Percentiles rank a stretch among this genome's conserved stretches.
Conservation (phyloP, 2,113 vertebrate species). For the Tretioscincus oriximinensis region DNA sequence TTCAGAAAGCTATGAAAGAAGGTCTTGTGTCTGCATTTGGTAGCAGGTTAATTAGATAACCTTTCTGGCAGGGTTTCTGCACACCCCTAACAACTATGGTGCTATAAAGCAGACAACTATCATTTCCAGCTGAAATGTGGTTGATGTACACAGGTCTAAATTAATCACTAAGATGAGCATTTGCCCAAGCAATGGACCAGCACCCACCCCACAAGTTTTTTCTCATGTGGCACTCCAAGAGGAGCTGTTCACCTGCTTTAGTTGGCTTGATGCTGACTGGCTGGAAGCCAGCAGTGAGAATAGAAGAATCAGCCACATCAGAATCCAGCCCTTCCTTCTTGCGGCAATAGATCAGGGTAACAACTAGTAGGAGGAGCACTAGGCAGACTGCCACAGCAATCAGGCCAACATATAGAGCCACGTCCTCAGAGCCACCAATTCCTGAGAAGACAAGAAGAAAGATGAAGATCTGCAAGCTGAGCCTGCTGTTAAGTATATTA, state of each 20-base stretch:
- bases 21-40: background rate
- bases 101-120: background rate
- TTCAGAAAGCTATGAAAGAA: background rate
- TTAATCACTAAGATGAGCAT: background rate
- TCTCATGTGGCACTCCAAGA: background rate
- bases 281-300: slow-evolving; percentile 97
- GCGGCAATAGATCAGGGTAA: slow-evolving; percentile 89
- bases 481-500: no score
- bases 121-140: background rate
- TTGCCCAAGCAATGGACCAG: background rate
- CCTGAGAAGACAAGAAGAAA: slow-evolving; percentile 65
- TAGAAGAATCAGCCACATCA: slow-evolving; percentile 95
- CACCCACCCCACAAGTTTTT: background rate
- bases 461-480: background rate
- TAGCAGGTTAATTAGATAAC: background rate
- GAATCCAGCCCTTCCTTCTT: slow-evolving; percentile 94
- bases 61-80: background rate
- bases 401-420: slow-evolving; percentile 94
- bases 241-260: slow-evolving; percentile 86
- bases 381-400: slow-evolving; percentile 91
- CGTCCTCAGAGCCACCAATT: slow-evolving; percentile 82
- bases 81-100: background rate
- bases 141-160: background rate
- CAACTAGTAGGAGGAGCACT: slow-evolving; percentile 88
- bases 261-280: slow-evolving; percentile 98